A percentile compares a stretch with the other conserved stretches of the same genome.
Conservation (phyloP, 2,113 vertebrate genomes). For the Cyanoderma ruficeps region DNA sequence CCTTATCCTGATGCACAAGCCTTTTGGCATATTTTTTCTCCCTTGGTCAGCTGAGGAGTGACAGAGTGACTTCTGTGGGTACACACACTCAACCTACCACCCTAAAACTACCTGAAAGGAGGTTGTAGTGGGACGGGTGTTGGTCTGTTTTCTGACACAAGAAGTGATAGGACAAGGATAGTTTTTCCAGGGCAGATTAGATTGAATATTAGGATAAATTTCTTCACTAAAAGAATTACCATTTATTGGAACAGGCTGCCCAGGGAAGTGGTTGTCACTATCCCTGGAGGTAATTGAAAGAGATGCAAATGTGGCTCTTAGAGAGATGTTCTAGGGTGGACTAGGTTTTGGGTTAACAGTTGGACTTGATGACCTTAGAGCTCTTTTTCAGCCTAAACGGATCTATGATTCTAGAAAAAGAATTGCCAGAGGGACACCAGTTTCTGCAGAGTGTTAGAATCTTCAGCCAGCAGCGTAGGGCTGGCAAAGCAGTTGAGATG, state of each 20-base stretch:
- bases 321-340: not conserved
- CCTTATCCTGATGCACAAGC: not conserved
- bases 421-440: not conserved
- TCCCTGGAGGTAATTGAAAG: not conserved
- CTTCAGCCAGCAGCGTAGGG: not conserved
- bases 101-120: not conserved
- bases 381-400: not conserved
- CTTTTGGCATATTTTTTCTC: not conserved
- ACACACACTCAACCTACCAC: not conserved
- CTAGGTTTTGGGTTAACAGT: not conserved
- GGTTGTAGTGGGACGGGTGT: not conserved
- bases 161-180: not conserved
- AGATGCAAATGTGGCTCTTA: not conserved
- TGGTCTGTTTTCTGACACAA: not conserved
- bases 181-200: not conserved
- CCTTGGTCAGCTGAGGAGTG: not conserved
- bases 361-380: not conserved
- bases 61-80: not conserved
- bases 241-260: not conserved
- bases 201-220: not conserved
- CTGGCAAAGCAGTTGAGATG: not conserved
- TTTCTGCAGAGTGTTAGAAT: not conserved
- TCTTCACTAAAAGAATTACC: not conserved
- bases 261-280: not conserved
- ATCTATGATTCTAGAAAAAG: not conserved